Evolutionary conservation across 2,113 vertebrate genomes (phyloP), one percentile per base, ranked within the genome.

Genomic region (Callionymus lyra): DNA sequence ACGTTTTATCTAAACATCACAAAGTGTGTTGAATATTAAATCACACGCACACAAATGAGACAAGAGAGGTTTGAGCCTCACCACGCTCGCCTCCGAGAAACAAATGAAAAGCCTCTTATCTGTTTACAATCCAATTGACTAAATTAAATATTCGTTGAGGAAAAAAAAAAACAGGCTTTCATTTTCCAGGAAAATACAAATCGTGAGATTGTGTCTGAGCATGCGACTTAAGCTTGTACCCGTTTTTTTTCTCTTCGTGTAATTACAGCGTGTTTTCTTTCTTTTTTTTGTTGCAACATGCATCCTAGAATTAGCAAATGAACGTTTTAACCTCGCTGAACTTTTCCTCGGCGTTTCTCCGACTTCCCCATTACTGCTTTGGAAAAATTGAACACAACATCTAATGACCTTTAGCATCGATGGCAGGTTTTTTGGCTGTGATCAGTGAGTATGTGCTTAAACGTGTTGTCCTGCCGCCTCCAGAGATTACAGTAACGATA

Each of bases 401-500:
- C 78, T 82, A 81, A 83, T 82, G 78, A 84, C 81, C 74, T 84
- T 82, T 83, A 80, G 72, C 76, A 77, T 68, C 44, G 57, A 68
- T 74, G 73, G 76, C 82, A 84, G 70, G 59, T 79, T 82, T 79
- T 82, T 72, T 72, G 77, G 77, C 63, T 74, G 66, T 76, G 61
- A 83, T 82, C 76, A 70, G 70, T 62, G 70, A 38, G 69, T 77
- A 76, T 82, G 77, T 80, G 72, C 75, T 79, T 76, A 71, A 72
- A 72, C 47, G 57, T 65, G 74, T 76, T 79, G 79, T 82, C 72
- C 77, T 72, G 67, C 40, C 40, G 63, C 73, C 77, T 75, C 77
- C 21, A 56, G 78, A 83, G 83, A 85, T 79, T 84, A 82, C 70
- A 76, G 77, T 81, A 82, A 83, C 79, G 71, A 83, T 83, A 82